phyloP scores from a whole-genome alignment of 2,888 invertebrate genomes.

The Pristionchus entomophagus region DNA sequence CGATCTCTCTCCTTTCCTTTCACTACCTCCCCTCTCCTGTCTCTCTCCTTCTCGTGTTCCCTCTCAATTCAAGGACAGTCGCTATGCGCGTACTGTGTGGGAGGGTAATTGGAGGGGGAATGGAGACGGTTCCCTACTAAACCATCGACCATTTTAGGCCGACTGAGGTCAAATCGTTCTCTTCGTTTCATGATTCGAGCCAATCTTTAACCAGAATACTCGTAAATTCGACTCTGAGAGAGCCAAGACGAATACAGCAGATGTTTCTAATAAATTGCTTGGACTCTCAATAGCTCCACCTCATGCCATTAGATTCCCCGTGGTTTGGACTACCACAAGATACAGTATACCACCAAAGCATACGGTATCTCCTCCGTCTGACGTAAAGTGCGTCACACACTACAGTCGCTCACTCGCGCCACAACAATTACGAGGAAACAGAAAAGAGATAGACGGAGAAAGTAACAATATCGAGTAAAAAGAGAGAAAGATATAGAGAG shows the following conservation, averaged over 20 bases:
- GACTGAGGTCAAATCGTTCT: too few species aligned
- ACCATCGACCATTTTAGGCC: background rate
- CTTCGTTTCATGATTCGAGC: too few species aligned
- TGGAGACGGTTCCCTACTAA: background rate
- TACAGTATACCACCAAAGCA: background rate
- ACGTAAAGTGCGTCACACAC: background rate
- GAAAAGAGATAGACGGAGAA: background rate
- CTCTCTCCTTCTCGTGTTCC: background rate
- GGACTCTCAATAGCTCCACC: background rate
- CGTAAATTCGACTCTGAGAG: background rate
- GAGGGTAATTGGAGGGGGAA: conserved; percentile 15
- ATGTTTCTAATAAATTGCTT: background rate
- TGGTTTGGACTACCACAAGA: background rate
- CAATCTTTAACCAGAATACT: background rate
- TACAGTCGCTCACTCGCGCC: background rate
- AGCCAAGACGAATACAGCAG: background rate
- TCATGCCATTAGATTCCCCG: too few species aligned
- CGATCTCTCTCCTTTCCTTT: background rate
- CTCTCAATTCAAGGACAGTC: conserved; percentile 22
- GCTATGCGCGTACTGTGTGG: background rate
- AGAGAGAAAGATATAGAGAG: background rate
- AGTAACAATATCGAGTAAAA: too few species aligned
- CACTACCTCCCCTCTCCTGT: background rate
- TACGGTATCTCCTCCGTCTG: background rate
- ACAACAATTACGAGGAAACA: conserved; percentile 27